Conservation (phyloP, 2,888 invertebrate species). For the Pasiphila rectangulata region DNA sequence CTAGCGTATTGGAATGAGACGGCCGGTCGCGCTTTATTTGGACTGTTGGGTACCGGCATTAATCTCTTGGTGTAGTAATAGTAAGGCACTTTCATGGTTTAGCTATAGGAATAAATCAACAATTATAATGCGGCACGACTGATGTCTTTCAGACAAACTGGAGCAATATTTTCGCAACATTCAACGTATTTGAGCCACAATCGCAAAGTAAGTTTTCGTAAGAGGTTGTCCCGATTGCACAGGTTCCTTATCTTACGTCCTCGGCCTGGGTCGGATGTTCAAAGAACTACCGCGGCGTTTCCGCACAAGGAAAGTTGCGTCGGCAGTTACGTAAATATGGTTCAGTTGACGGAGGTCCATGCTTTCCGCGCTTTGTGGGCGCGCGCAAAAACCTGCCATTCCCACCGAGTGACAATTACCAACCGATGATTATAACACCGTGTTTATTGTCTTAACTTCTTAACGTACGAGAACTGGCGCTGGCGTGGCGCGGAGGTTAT, state of each 20-base stretch:
- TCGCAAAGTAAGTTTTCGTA: slow-evolving; percentile 7
- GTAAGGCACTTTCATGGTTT: neutral
- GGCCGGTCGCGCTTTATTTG: slow-evolving; percentile 10
- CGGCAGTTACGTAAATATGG: slow-evolving; percentile 65
- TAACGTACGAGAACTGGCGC: slow-evolving; percentile 47
- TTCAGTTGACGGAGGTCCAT: slow-evolving; percentile 45
- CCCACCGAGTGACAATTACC: slow-evolving; percentile 61
- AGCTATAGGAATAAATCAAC: slow-evolving; percentile 1
- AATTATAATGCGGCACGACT: slow-evolving; percentile 2
- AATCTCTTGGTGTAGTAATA: slow-evolving; percentile 11
- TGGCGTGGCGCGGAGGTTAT: no score
- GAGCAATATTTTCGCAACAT: slow-evolving; percentile 15
- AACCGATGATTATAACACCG: slow-evolving; percentile 56
- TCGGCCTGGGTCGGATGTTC: slow-evolving; percentile 13
- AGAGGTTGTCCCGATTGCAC: slow-evolving; percentile 11
- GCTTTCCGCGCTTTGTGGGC: slow-evolving; percentile 58
- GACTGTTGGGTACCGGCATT: neutral
- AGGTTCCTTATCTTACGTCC: slow-evolving; percentile 18
- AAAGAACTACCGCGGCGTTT: slow-evolving; percentile 29
- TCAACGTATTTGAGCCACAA: slow-evolving; percentile 4
- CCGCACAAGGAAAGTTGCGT: slow-evolving; percentile 52
- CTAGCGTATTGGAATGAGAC: slow-evolving; percentile 29
- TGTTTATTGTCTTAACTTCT: slow-evolving; percentile 61
- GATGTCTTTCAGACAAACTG: slow-evolving; percentile 3
- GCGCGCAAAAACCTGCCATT: slow-evolving; percentile 60